A percentile compares a stretch with the other conserved stretches of the same genome.
Evolutionary conservation across 2,888 invertebrate genomes (phyloP).

Genomic region (Eristalis pertinax): DNA sequence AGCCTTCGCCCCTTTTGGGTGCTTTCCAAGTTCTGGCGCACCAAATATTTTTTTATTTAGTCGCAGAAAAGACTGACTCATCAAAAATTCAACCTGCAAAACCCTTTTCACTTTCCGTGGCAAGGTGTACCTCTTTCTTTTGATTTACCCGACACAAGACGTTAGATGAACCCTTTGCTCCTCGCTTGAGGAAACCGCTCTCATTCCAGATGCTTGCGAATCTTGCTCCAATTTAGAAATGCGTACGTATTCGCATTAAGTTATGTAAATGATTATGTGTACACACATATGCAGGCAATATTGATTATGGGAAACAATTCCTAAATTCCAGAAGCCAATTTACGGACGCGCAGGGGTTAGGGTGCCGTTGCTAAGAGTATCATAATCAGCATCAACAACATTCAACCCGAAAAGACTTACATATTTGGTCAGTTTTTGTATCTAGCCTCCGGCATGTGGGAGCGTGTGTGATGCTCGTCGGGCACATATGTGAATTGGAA

Average conservation of each 20-base stretch:
- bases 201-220: not conserved
- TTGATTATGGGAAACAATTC: not conserved
- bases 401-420: not conserved
- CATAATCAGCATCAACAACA: not conserved
- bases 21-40: too few species aligned
- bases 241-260: not conserved
- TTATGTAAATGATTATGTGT: not conserved
- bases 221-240: not conserved
- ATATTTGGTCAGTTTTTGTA: not conserved
- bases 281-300: not conserved
- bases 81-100: too few species aligned
- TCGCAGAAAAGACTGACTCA: too few species aligned
- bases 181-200: not conserved
- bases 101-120: not conserved
- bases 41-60: too few species aligned
- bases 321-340: not conserved
- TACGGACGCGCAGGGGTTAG: too few species aligned
- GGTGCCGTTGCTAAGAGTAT: not conserved
- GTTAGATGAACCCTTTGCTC: not conserved
- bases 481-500: too few species aligned
- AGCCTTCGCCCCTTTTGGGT: not conserved
- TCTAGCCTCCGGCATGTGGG: not conserved
- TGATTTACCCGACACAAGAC: too few species aligned
- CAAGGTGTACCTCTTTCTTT: not conserved
- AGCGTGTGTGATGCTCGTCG: not conserved